Conservation (phyloP, 2,888 invertebrate genomes). For the Cephus runcator region DNA sequence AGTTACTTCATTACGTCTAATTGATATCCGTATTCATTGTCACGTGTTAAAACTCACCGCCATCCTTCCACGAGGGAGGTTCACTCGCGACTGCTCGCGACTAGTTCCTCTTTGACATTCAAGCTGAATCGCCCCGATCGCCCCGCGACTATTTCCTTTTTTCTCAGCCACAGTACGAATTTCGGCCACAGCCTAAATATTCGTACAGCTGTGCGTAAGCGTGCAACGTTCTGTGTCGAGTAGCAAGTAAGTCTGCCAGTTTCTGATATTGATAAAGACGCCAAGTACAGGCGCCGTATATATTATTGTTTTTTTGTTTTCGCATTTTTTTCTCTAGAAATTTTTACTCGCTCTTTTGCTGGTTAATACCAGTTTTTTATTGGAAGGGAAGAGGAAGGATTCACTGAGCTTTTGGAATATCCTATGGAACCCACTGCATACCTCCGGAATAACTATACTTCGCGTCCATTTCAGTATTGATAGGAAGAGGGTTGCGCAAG, state of each 20-base stretch:
- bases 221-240: neutral
- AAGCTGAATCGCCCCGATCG: neutral
- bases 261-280: neutral
- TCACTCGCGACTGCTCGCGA: neutral
- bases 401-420: neutral
- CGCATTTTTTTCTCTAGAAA: neutral
- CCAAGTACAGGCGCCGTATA: neutral
- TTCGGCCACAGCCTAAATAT: neutral
- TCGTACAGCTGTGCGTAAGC: neutral
- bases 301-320: neutral
- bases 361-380: neutral
- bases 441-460: neutral
- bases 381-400: neutral
- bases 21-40: neutral
- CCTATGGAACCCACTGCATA: neutral
- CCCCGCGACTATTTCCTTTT: neutral
- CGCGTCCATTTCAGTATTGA: neutral
- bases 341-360: neutral
- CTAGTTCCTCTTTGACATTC: neutral
- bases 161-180: neutral
- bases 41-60: neutral
- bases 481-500: neutral
- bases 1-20: neutral
- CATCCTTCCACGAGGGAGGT: neutral
- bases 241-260: neutral